These are phyloP conservation scores for Athalia cordata DNA, from an alignment of 2,888 invertebrate species.

Conservation along the genomic window DNA sequence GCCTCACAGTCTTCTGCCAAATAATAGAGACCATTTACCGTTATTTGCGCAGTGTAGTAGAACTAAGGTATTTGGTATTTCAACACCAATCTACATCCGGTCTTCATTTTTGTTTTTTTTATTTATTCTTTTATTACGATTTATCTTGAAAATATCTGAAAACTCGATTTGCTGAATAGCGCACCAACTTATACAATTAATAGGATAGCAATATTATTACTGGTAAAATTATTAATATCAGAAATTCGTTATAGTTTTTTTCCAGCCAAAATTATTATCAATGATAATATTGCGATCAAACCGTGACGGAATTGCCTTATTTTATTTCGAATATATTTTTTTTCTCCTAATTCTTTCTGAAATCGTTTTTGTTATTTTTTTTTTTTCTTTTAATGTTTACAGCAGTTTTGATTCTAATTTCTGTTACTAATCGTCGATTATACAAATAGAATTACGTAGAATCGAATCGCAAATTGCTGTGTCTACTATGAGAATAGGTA, in stretches of 20 bases:
- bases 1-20: too few species aligned
- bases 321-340: slow-evolving; percentile 6
- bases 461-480: slow-evolving; percentile 1
- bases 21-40: too few species aligned
- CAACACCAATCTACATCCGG: too few species aligned
- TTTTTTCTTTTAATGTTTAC: too few species aligned
- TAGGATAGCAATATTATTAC: slow-evolving; percentile 21
- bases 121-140: neutral
- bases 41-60: too few species aligned
- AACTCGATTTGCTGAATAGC: neutral
- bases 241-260: neutral
- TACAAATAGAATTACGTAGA: neutral
- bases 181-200: neutral
- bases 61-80: too few species aligned
- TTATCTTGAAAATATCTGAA: neutral
- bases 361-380: too few species aligned
- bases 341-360: slow-evolving; percentile 8
- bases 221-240: neutral
- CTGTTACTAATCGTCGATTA: slow-evolving; percentile 19
- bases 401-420: neutral
- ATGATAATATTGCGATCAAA: slow-evolving; percentile 14
- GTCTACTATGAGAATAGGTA: neutral
- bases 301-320: slow-evolving; percentile 19
- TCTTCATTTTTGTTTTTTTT: neutral
- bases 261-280: neutral